These are phyloP conservation scores for Anolis carolinensis DNA, from an alignment of 2,113 vertebrate species.

Conservation along the genomic window DNA sequence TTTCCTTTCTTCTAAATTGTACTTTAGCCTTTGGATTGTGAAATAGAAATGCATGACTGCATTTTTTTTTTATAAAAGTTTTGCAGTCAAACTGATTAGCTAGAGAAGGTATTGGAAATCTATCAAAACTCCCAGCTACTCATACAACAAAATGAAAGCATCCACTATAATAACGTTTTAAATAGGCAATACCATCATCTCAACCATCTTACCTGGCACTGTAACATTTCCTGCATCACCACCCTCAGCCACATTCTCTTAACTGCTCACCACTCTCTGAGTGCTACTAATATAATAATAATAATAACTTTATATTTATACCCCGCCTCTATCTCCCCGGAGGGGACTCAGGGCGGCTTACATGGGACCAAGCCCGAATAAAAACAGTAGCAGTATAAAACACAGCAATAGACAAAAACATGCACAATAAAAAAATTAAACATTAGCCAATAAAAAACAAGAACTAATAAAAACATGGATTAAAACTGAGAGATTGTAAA, in stretches of 20 bases:
- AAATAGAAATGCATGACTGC: not conserved
- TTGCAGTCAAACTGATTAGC: not conserved
- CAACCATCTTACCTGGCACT: not conserved
- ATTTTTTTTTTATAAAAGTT: not conserved
- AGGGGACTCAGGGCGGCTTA: too few relatives aligned
- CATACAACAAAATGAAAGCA: not conserved
- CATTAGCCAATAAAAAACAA: too few relatives aligned
- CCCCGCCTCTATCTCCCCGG: too few relatives aligned
- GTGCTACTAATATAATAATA: too few relatives aligned
- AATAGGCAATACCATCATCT: not conserved
- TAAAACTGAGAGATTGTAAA: too few relatives aligned
- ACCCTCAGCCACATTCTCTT: not conserved
- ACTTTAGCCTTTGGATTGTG: not conserved
- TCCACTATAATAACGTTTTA: not conserved
- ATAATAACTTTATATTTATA: too few relatives aligned
- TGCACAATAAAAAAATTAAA: too few relatives aligned
- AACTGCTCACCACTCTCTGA: not conserved
- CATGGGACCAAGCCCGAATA: too few relatives aligned
- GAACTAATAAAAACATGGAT: too few relatives aligned
- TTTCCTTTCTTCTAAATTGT: not conserved
- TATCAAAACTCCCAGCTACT: not conserved
- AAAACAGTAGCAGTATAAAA: too few relatives aligned
- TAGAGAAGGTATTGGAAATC: not conserved
- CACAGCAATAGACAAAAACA: too few relatives aligned
- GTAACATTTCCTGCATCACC: not conserved